These are phyloP conservation scores for Pipistrellus kuhlii DNA, from an alignment of 2,797 vertebrate genomes.

Conservation along the genomic window DNA sequence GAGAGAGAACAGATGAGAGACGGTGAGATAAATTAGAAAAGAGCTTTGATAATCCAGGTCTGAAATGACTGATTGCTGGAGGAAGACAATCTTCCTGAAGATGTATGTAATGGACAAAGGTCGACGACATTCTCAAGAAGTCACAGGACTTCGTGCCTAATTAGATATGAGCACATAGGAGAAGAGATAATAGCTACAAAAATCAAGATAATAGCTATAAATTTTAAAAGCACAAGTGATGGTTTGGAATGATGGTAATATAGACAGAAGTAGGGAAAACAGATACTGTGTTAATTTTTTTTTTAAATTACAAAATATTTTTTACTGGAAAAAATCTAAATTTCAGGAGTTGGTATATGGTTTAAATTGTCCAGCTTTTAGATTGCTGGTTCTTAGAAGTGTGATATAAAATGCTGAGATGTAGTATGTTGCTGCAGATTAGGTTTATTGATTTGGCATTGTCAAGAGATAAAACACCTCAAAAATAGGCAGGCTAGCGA, in stretches of 20 bases:
- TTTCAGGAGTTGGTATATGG: slow-evolving; percentile 2
- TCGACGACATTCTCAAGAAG: not conserved
- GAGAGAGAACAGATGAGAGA: not conserved
- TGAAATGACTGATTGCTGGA: fast-evolving
- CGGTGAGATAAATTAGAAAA: not conserved
- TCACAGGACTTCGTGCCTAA: no score
- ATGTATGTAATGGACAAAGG: fast-evolving
- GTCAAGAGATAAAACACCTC: slow-evolving; percentile 70
- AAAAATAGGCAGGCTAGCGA: slow-evolving; percentile 16
- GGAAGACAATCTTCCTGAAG: fast-evolving
- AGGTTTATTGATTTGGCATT: slow-evolving; percentile 78
- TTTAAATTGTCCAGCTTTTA: slow-evolving; percentile 61
- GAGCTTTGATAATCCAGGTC: not conserved
- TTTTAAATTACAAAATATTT: not conserved
- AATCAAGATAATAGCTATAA: not conserved
- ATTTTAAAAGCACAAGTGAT: not conserved
- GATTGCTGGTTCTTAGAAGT: slow-evolving; percentile 69
- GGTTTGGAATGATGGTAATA: not conserved
- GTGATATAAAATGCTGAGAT: slow-evolving; percentile 70
- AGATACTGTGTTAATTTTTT: not conserved
- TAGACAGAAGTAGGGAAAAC: not conserved
- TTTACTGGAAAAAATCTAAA: slow-evolving; percentile 52
- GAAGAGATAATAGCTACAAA: not conserved
- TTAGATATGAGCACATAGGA: fast-evolving
- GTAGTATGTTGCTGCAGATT: slow-evolving; percentile 69